These are phyloP conservation scores for Gymnobelideus leadbeateri DNA, from an alignment of 2,113 vertebrate genomes.

Conservation along the genomic window DNA sequence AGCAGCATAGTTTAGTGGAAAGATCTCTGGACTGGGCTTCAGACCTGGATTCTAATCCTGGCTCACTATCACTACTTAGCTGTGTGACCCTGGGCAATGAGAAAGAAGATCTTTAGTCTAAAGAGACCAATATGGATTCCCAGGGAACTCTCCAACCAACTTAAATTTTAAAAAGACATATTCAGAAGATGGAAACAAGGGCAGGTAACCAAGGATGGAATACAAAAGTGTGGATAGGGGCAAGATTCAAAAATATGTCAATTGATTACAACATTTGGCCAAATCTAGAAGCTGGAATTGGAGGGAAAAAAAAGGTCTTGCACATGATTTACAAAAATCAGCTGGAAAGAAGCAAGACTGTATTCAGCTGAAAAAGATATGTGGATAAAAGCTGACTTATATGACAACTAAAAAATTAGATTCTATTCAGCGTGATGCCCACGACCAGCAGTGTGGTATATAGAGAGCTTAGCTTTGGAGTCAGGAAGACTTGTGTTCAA, in stretches of 20 bases:
- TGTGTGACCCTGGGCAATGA: constrained; percentile 13
- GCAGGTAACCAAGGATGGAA: background rate
- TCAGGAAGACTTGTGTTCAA: background rate
- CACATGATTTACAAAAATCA: background rate
- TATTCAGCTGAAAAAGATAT: background rate
- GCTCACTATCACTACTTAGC: constrained; percentile 28
- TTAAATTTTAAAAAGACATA: background rate
- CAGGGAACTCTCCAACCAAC: background rate
- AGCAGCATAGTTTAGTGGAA: constrained; percentile 26
- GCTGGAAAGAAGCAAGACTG: background rate
- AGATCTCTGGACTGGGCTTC: background rate
- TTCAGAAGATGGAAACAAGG: background rate
- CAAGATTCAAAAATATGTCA: background rate
- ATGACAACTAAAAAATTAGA: too few relatives aligned
- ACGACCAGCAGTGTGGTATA: background rate
- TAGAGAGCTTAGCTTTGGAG: background rate
- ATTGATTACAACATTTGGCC: background rate
- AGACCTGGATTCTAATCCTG: constrained; percentile 45
- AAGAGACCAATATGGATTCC: background rate
- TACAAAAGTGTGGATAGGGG: background rate
- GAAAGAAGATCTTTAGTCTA: background rate
- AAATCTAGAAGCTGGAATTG: background rate
- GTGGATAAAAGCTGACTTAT: too few relatives aligned
- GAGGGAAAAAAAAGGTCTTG: background rate
- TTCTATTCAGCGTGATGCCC: too few relatives aligned